Evolutionary conservation across 1,140 invertebrate species (phyloP), one percentile per base, ranked within the genome.

Genomic region (Microplitis mediator): DNA sequence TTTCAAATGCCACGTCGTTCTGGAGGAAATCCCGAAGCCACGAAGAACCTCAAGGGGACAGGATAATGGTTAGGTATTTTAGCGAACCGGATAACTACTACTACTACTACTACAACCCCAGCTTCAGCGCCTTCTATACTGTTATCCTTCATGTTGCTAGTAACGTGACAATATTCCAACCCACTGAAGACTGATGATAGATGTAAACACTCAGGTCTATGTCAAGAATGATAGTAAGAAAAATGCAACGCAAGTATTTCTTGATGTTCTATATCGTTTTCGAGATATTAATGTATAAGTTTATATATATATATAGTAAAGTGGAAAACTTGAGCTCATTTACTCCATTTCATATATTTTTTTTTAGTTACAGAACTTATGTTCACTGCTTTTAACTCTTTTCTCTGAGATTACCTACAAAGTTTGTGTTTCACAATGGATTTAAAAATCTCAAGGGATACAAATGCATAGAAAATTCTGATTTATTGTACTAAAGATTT

Each of bases 41-140:
- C 63, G 14, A 65, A 14, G 60, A 62, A 11, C 8, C 4, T 8
- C 13, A 35, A 39, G 35, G 35, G 14, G 35, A 13, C 35, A 32
- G 11, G 16, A 32, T 60, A 58, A 69, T 60, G 14, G 68, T 14
- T 11, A 69, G 31, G 52, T 32, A 60, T 69, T 61, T 60, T 50
- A 69, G 52, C 45, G 36, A 69, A 69, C 68, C 68, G 68, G 68
- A 62, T 69, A 56, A 45, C 34, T 61, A 23, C n/a, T 31, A 45
- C 34, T 58, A 23, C n/a, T 11, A 45, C 34, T 58, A 13, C 11
- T 66, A 23, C 23, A 23, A 32, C 39, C 45, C 36, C 13, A 35
- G 32, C 14, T 16, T 35, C 3, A 9, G 5, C 39, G 8, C 8
- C 39, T 23, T 23, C 23, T 23, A 23, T 23, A 23, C 23, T 45